Percentiles rank a stretch among this genome's conserved stretches.
Conservation (phyloP, 2,888 invertebrate genomes). For the Rotaria sp. region DNA sequence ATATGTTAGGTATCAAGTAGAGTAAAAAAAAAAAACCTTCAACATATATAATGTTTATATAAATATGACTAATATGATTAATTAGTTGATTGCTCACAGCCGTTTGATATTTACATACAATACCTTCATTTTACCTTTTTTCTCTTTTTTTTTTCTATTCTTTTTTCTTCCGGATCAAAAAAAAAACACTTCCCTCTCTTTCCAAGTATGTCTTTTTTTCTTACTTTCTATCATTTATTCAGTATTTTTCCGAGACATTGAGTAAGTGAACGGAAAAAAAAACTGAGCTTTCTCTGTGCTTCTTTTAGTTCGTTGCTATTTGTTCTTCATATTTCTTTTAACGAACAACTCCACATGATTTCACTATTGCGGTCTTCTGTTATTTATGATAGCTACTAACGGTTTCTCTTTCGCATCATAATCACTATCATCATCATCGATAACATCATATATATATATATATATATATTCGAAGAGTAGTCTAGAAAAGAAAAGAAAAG, state of each 20-base stretch:
- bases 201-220: background rate
- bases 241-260: background rate
- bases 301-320: background rate
- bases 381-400: background rate
- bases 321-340: background rate
- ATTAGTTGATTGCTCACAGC: background rate
- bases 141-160: background rate
- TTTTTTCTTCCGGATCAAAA: background rate
- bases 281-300: background rate
- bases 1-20: background rate
- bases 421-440: background rate
- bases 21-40: background rate
- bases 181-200: background rate
- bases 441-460: background rate
- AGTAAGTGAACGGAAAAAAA: background rate
- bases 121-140: background rate
- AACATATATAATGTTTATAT: background rate
- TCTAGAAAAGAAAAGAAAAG: background rate
- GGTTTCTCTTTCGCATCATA: background rate
- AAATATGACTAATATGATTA: background rate
- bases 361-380: background rate
- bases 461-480: background rate
- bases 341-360: background rate
- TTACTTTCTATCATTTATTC: background rate
- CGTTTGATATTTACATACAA: background rate